Percentiles rank a stretch among this genome's conserved stretches.
phyloP scores from a whole-genome alignment of 2,113 vertebrate genomes.

The Lepus americanus region DNA sequence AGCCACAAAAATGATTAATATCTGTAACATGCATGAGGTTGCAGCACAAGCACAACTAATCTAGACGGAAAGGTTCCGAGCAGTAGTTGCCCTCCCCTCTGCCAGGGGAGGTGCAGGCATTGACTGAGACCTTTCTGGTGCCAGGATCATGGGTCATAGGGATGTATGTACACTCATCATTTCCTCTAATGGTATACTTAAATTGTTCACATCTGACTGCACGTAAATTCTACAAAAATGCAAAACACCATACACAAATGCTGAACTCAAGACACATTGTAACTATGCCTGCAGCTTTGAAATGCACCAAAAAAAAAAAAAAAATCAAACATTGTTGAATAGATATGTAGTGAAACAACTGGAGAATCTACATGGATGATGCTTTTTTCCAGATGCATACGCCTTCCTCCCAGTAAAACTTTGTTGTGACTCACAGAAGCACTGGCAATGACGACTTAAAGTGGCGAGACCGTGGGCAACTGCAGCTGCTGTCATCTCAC shows the following conservation, averaged over 20 bases:
- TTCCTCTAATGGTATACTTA: neutral
- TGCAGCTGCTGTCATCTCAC: neutral
- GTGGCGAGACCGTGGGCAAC: neutral
- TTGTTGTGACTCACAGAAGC: neutral
- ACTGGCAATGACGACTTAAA: neutral
- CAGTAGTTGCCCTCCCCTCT: neutral
- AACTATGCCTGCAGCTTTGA: slow-evolving; percentile 15
- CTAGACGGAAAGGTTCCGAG: neutral
- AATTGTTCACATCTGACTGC: neutral
- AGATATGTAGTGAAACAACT: neutral
- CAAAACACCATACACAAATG: neutral
- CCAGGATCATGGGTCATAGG: neutral
- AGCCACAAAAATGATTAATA: slow-evolving; percentile 64
- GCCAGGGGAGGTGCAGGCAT: neutral
- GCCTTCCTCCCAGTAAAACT: neutral
- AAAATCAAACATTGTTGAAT: neutral
- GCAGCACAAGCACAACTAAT: slow-evolving; percentile 24
- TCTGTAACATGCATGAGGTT: slow-evolving; percentile 31
- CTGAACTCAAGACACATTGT: slow-evolving; percentile 28
- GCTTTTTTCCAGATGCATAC: neutral
- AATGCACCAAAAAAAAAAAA: slow-evolving; percentile 46
- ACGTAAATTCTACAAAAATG: neutral
- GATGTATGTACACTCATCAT: neutral
- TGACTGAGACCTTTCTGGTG: neutral
- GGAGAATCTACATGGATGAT: neutral